Evolutionary conservation across 2,888 invertebrate genomes (phyloP).

Genomic region (Eudasyphora cyanicolor): DNA sequence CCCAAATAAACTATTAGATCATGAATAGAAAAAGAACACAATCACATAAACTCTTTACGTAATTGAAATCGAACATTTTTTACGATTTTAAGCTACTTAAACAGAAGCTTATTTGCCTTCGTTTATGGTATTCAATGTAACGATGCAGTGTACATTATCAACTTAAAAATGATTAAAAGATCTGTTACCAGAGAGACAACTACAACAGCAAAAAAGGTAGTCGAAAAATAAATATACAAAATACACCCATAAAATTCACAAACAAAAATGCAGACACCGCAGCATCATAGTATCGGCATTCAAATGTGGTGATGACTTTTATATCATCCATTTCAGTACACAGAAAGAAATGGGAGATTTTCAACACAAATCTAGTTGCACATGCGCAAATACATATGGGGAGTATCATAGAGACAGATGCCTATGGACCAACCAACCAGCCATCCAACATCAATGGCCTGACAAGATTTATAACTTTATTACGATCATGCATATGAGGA

Average conservation of each 20-base stretch:
- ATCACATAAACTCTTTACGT: too few relatives aligned
- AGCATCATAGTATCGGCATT: slow-evolving; percentile 49
- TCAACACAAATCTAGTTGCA: not conserved
- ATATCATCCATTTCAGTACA: not conserved
- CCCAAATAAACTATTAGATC: too few relatives aligned
- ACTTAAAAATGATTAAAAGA: slow-evolving; percentile 59
- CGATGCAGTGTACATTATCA: not conserved
- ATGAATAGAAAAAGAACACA: too few relatives aligned
- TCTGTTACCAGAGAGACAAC: slow-evolving; percentile 51
- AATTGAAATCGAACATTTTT: not conserved
- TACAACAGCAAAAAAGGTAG: slow-evolving; percentile 2
- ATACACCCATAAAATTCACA: slow-evolving; percentile 55
- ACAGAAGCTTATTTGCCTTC: slow-evolving; percentile 53
- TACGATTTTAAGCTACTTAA: slow-evolving; percentile 40
- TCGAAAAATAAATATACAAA: slow-evolving; percentile 47
- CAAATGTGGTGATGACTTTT: slow-evolving; percentile 53
- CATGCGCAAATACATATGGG: not conserved
- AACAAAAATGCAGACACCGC: slow-evolving; percentile 5
- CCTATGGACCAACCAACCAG: slow-evolving; percentile 37
- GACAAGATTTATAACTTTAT: slow-evolving; percentile 66
- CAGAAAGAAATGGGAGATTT: not conserved
- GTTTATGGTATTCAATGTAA: slow-evolving; percentile 35
- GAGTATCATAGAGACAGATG: not conserved
- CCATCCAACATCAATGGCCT: slow-evolving; percentile 26
- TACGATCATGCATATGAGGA: slow-evolving; percentile 60